Evolutionary conservation across 2,797 vertebrate species (phyloP).

Genomic region (Rallus crepitans): DNA sequence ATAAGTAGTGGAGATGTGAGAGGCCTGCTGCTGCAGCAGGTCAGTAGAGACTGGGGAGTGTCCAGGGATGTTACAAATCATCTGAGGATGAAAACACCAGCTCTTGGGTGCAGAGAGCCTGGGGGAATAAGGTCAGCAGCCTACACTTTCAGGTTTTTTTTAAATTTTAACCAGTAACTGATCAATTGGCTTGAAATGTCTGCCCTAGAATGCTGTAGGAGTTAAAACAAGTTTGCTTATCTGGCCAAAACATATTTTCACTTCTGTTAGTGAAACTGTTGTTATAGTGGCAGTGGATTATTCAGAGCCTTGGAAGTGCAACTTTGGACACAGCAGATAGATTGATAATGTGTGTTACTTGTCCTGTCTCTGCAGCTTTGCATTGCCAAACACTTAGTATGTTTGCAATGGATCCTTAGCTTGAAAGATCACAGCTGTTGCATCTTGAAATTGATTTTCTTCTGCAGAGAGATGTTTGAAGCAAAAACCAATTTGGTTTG

Average conservation of each 20-base stretch:
- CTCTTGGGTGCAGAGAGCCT: not conserved
- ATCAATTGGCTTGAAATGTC: not conserved
- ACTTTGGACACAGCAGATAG: not conserved
- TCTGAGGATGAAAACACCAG: not conserved
- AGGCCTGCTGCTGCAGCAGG: not conserved
- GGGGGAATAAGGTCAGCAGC: not conserved
- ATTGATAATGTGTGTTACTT: not conserved
- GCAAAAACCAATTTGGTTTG: slow-evolving; percentile 69
- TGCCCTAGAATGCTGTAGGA: not conserved
- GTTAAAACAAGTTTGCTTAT: not conserved
- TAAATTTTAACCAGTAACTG: not conserved
- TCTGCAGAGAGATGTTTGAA: slow-evolving; percentile 27
- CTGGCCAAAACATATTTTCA: not conserved
- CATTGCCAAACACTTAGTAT: not conserved
- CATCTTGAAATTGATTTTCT: slow-evolving; percentile 66
- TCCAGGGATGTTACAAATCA: not conserved
- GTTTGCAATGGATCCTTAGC: slow-evolving; percentile 52
- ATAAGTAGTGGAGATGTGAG: not conserved
- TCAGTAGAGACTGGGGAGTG: not conserved
- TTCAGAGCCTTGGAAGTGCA: not conserved
- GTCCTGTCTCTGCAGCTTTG: not conserved
- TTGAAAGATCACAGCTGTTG: slow-evolving; percentile 42
- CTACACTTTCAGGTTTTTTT: not conserved
- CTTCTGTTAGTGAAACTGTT: not conserved
- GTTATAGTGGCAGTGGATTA: not conserved